Evolutionary conservation across 2,888 invertebrate species (phyloP).

Genomic region (Pilophorus perplexus): DNA sequence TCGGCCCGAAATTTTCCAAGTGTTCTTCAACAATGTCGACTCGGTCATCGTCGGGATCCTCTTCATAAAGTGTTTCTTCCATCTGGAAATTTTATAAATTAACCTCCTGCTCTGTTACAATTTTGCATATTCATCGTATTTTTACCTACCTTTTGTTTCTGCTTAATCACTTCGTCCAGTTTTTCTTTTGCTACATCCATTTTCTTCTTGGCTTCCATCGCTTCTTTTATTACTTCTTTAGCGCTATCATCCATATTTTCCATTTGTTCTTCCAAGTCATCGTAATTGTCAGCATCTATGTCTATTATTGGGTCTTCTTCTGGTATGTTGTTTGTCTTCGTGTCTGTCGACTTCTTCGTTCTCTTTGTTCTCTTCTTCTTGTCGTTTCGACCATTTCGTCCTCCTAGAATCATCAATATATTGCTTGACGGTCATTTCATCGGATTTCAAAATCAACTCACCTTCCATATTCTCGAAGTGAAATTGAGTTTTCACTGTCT

Average conservation of each 20-base stretch:
- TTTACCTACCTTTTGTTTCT: not conserved
- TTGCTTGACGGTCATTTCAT: not conserved
- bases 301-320: not conserved
- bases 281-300: not conserved
- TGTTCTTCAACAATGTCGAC: not conserved
- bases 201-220: not conserved
- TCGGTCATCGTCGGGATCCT: not conserved
- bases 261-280: too few species aligned
- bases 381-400: not conserved
- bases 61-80: not conserved
- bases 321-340: not conserved
- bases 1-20: slow-evolving; percentile 12
- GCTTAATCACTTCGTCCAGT: not conserved
- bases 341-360: not conserved
- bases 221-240: not conserved
- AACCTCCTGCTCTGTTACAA: too few species aligned
- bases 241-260: not conserved
- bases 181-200: not conserved
- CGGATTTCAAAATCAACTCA: not conserved
- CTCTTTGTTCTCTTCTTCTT: not conserved
- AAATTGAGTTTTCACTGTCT: too few species aligned
- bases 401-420: not conserved
- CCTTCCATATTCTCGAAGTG: not conserved
- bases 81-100: too few species aligned
- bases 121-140: not conserved